Percentiles rank a stretch among this genome's conserved stretches.
Conservation (phyloP, 2,888 invertebrate species). For the Sceliomorpha sp. region DNA sequence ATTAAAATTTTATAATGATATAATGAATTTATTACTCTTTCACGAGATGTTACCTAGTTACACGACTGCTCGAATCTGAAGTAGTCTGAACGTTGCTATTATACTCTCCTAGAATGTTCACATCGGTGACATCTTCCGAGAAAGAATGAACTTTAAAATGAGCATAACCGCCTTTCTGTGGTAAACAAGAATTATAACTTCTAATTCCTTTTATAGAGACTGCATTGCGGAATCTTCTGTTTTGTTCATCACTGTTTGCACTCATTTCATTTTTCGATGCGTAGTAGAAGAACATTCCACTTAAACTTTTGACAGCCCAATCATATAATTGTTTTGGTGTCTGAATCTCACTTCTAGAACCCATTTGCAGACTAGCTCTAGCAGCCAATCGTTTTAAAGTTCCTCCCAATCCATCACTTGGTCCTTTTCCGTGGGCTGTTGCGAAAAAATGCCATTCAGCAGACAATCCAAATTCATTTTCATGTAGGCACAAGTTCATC, state of each 20-base stretch:
- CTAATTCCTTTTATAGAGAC: slow-evolving; percentile 23
- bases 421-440: no score
- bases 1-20: no score
- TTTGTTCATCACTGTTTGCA: slow-evolving; percentile 9
- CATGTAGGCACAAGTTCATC: slow-evolving; percentile 20
- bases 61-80: no score
- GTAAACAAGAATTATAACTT: slow-evolving; percentile 28
- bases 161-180: slow-evolving; percentile 8
- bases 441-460: slow-evolving; percentile 16
- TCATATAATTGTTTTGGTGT: slow-evolving; percentile 28
- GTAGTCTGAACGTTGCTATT: no score
- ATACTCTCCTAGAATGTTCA: slow-evolving; percentile 3
- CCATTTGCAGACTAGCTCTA: no score
- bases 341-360: slow-evolving; percentile 28
- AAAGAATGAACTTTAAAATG: slow-evolving; percentile 16
- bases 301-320: slow-evolving; percentile 29
- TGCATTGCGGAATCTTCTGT: slow-evolving; percentile 27
- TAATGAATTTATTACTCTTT: no score
- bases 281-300: slow-evolving; percentile 22
- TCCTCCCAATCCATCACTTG: no score
- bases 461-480: slow-evolving; percentile 22
- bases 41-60: no score
- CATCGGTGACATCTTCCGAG: slow-evolving; percentile 1
- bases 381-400: no score
- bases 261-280: slow-evolving; percentile 20